phyloP scores from a whole-genome alignment of 2,888 invertebrate species.

The Chirona hameri region DNA sequence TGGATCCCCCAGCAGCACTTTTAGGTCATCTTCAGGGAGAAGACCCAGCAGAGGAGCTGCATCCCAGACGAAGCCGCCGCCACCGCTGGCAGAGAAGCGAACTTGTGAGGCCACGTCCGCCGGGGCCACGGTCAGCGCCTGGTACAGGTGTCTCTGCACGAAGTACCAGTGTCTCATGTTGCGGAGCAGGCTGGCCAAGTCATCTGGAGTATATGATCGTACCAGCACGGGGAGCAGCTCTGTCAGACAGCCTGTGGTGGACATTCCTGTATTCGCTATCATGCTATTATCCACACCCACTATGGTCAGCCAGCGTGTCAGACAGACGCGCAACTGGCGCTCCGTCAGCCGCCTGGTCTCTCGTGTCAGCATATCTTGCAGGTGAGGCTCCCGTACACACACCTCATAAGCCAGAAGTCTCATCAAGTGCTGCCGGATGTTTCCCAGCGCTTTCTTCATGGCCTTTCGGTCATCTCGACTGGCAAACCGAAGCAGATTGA shows the following conservation, averaged over 20 bases:
- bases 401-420: neutral
- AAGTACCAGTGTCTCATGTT: neutral
- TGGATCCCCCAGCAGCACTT: too few species aligned
- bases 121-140: constrained; percentile 32
- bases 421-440: neutral
- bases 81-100: too few species aligned
- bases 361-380: neutral
- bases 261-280: neutral
- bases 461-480: neutral
- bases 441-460: neutral
- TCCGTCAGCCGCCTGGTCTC: neutral
- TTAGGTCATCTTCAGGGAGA: too few species aligned
- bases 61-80: too few species aligned
- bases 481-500: neutral
- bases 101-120: too few species aligned
- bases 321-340: neutral
- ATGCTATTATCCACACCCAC: neutral
- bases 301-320: neutral
- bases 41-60: too few species aligned
- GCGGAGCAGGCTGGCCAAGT: neutral
- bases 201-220: neutral
- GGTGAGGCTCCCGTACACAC: neutral
- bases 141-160: neutral
- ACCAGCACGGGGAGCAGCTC: neutral
- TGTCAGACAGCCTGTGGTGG: neutral